Evolutionary conservation across 2,113 vertebrate species (phyloP), one percentile per base, ranked within the genome.

Genomic region (Hyperopisus bebe): DNA sequence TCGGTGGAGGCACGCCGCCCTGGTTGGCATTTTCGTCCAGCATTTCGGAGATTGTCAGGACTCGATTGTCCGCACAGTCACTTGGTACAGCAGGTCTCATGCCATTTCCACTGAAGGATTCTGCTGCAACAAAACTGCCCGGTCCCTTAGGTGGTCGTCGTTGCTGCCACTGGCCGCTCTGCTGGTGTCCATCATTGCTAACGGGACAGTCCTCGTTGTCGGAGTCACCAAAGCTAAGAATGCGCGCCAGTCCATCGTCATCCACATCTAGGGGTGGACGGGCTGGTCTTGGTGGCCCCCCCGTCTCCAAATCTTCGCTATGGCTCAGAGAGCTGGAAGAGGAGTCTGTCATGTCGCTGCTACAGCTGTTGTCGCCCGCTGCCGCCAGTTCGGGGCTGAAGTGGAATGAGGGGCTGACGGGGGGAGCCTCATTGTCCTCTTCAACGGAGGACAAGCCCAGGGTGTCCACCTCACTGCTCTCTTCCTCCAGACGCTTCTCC

Each of bases 21-120:
- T 98, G 97, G 94, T 99, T 99, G 93, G 98, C 98, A 0, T 98
- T 99, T 91, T 99, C 97, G 0, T 99, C 98, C 91, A 99, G 95
- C 92, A 97, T 95, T 92, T 97, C 97, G 0, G 97, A 96, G 58
- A 97, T 94, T 91, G 96, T 94, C 24, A 94, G 91, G 27, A 93
- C 92, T 88, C 95, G 95, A 93, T 96, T 93, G 5, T 97, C 94
- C 1, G 88, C 92, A 87, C 90, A 92, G 80, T 92, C 93, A 44
- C 92, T 94, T 1, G 89, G 90, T 62, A 89, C 88, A 91, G 92
- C 91, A 91, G 92, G 88, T 89, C 91, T 48, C 89, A 95, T 92
- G 94, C 94, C 91, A 90, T 95, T 94, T 91, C 95, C 95, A 27
- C 95, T 94, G 31, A 95, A 96, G 90, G 97, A 97, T 90, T 97